Percentiles rank a stretch among this genome's conserved stretches.
Evolutionary conservation across 2,113 vertebrate genomes (phyloP).

Genomic region (Dendropsophus ebraccatus): DNA sequence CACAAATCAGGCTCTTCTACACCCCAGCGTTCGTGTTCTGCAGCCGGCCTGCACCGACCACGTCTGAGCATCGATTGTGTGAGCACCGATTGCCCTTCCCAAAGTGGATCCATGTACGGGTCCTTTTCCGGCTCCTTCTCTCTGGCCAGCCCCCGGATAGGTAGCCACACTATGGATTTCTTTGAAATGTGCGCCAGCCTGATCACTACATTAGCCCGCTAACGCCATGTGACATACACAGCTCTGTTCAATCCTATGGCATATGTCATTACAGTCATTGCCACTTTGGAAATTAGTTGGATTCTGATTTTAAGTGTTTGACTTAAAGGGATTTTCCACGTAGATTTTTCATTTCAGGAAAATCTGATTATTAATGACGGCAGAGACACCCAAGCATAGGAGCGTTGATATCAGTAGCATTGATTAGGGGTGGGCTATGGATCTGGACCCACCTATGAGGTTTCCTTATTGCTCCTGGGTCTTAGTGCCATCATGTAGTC

Average conservation of each 20-base stretch:
- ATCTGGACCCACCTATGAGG: too few species aligned
- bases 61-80: conserved; percentile 89
- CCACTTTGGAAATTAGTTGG: neutral
- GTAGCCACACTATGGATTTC: conserved; percentile 99
- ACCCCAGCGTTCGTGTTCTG: conserved; percentile 90
- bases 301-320: neutral
- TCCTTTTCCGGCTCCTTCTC: conserved; percentile 80
- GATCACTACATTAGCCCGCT: conserved; percentile 93
- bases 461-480: neutral
- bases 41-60: conserved; percentile 84
- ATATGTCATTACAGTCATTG: neutral
- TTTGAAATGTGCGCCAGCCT: conserved; percentile 99
- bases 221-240: conserved; percentile 67
- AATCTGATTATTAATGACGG: neutral
- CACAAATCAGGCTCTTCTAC: conserved; percentile 92
- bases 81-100: conserved; percentile 72
- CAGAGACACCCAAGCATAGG: neutral
- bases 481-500: neutral
- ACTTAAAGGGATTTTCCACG: neutral
- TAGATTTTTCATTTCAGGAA: neutral
- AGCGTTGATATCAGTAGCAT: neutral
- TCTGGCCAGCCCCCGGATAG: conserved; percentile 80
- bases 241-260: conserved; percentile 57
- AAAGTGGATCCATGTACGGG: conserved; percentile 84
- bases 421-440: too few species aligned